Evolutionary conservation across 2,113 vertebrate species (phyloP), one percentile per base, ranked within the genome.

Genomic region (Sterna hirundo): DNA sequence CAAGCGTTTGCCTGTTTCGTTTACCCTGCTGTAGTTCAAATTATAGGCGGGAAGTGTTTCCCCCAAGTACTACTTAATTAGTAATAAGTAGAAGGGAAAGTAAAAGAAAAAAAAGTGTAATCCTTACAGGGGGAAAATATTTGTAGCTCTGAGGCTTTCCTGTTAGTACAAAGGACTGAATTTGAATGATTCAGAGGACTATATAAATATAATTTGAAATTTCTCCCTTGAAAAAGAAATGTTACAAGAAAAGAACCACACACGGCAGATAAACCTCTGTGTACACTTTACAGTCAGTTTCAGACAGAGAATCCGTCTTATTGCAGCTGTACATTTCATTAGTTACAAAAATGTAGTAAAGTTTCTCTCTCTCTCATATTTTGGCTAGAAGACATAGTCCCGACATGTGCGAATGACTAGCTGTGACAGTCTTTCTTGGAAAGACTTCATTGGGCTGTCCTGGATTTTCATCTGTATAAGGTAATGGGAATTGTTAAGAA

Each of bases 41-140:
- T 93, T 86, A 88, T 89, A 97, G 94, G 83, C 47, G 94, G 90
- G 83, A 97, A 97, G 65, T 94, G 84, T 94, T 97, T 97, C 90
- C 93, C 97, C 97, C 93, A 94, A 88, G 90, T 85, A 86, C 72
- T 86, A 84, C 87, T 97, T 97, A 97, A 97, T 97, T 97, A 96
- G 94, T 82, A 97, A 87, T 91, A 95, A 96, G 69, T 36, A 93
- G 94, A 96, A 89, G 80, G 42, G 88, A 97, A 95, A 97, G 86
- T 83, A 72, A 90, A 86, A 86, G 71, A 58, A 95, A 94, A 86
- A 79, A 93, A 76, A 93, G 71, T 15, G 25, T 47, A 94, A 90
- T 79, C 47, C 83, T 96, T 96, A 91, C 65, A 71, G 90, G 75
- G 75, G 44, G 69, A 94, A 96, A 97, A 95, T 65, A 96, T 96